These are phyloP conservation scores for Iguana delicatissima DNA, from an alignment of 2,797 vertebrate genomes.

Conservation along the genomic window DNA sequence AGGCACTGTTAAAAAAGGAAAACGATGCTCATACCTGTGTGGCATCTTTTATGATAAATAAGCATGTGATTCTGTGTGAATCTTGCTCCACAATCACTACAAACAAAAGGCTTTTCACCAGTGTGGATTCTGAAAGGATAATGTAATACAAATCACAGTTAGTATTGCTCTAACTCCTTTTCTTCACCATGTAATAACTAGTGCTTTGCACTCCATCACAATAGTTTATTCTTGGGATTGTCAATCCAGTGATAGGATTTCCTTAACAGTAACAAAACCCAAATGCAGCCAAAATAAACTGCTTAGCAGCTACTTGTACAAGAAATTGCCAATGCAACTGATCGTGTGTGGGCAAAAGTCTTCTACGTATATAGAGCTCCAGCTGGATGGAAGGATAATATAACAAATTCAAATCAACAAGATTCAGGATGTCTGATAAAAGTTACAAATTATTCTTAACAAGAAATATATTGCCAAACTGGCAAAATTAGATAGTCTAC, in stretches of 20 bases:
- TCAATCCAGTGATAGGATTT: background rate
- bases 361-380: background rate
- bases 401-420: background rate
- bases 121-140: conserved; percentile 91
- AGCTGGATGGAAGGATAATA: background rate
- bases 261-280: background rate
- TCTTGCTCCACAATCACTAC: conserved; percentile 91
- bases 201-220: background rate
- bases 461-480: background rate
- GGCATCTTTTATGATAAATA: conserved; percentile 94
- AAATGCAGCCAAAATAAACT: background rate
- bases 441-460: background rate
- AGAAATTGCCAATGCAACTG: background rate
- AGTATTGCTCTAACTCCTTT: background rate
- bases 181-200: background rate
- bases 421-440: background rate
- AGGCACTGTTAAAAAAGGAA: background rate
- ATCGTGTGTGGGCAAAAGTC: background rate
- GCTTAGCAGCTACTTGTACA: background rate
- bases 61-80: conserved; percentile 99
- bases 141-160: conserved; percentile 43
- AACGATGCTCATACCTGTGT: conserved; percentile 87
- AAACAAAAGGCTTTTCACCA: conserved; percentile 96
- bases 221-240: background rate
- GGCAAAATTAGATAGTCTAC: background rate